Percentiles rank a stretch among this genome's conserved stretches.
phyloP scores from a whole-genome alignment of 2,888 invertebrate species.

The Muschampia plurimacula region DNA sequence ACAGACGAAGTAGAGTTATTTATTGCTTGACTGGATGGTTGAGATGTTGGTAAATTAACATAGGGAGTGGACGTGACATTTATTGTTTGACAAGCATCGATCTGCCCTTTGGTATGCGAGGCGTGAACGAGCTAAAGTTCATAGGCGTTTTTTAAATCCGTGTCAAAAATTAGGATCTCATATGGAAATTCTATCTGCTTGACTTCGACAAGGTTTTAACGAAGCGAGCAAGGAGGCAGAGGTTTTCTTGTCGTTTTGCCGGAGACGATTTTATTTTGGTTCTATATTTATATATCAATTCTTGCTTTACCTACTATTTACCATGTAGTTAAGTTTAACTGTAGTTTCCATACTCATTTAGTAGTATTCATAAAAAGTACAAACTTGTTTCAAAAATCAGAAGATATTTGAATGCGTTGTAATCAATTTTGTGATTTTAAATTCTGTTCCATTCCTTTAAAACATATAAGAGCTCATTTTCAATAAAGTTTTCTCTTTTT shows the following conservation, averaged over 20 bases:
- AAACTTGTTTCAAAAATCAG: too few species aligned
- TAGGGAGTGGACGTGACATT: slow-evolving; percentile 85
- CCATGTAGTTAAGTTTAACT: too few species aligned
- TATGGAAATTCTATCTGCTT: slow-evolving; percentile 23
- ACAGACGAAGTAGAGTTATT: slow-evolving; percentile 43
- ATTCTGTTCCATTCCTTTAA: too few species aligned
- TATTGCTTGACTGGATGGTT: slow-evolving; percentile 42
- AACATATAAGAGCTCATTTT: too few species aligned
- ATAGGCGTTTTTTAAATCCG: slow-evolving; percentile 49
- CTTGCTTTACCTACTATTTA: too few species aligned
- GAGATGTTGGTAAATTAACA: slow-evolving; percentile 61
- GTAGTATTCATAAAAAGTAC: too few species aligned
- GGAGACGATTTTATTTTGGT: too few species aligned
- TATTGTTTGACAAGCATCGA: slow-evolving; percentile 86
- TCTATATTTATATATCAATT: too few species aligned
- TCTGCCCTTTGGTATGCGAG: slow-evolving; percentile 83
- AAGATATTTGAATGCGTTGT: too few species aligned
- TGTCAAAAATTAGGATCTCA: slow-evolving; percentile 26
- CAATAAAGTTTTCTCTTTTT: background rate
- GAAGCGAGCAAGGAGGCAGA: background rate
- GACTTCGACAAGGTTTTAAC: background rate
- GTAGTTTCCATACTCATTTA: too few species aligned
- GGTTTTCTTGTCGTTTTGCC: background rate
- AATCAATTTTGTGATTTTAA: too few species aligned
- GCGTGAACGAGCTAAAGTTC: slow-evolving; percentile 66